A percentile compares a stretch with the other conserved stretches of the same genome.
Conservation (phyloP, 2,797 vertebrate genomes). For the Meriones psammophilus region DNA sequence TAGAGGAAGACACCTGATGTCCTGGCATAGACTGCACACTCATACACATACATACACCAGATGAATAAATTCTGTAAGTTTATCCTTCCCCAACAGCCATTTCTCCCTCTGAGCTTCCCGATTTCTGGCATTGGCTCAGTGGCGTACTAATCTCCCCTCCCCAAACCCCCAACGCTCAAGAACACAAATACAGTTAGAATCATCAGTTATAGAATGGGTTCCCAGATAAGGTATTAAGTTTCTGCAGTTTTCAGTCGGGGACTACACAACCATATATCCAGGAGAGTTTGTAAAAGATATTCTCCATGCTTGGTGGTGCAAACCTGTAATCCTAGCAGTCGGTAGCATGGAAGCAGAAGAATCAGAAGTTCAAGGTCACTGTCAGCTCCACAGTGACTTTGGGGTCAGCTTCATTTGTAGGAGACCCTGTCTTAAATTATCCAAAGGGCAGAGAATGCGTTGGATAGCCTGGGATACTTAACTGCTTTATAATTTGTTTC, state of each 20-base stretch:
- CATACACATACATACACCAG: no score
- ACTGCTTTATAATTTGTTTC: not conserved
- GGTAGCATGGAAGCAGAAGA: not conserved
- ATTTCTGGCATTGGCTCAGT: constrained; percentile 19
- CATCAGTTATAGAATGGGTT: not conserved
- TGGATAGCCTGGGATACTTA: not conserved
- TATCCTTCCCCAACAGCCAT: constrained; percentile 1
- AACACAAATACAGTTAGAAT: not conserved
- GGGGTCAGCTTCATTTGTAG: not conserved
- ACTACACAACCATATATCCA: not conserved
- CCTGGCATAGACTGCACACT: no score
- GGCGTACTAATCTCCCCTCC: not conserved
- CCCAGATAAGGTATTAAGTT: not conserved
- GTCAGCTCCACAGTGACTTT: no score
- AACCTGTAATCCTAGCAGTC: not conserved
- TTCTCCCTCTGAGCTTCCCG: not conserved
- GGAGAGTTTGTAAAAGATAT: not conserved
- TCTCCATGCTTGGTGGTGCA: not conserved
- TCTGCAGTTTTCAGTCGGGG: not conserved
- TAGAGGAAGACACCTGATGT: no score
- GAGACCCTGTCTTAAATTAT: no score
- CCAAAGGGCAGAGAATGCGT: not conserved
- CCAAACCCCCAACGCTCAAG: not conserved
- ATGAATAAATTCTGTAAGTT: not conserved
- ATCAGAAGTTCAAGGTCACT: not conserved